Conservation (phyloP, 2,888 invertebrate genomes). For the Mesochorus sp. region DNA sequence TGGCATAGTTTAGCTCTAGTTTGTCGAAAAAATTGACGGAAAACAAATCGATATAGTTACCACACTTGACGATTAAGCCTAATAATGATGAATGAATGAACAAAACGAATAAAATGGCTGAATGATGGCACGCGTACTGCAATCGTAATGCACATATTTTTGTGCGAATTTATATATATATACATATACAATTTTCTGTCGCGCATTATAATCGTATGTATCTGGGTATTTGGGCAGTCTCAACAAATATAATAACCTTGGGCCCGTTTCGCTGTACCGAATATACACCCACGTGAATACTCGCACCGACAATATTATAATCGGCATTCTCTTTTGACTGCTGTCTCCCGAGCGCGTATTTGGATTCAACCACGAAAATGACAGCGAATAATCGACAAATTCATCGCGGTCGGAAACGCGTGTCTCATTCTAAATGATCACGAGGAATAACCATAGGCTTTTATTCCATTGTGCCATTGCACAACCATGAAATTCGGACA, state of each 20-base stretch:
- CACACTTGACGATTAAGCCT: background rate
- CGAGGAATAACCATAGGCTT: background rate
- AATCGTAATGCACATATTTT: constrained; percentile 33
- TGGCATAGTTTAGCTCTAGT: no score
- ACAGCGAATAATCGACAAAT: constrained; percentile 30
- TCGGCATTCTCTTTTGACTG: constrained; percentile 37
- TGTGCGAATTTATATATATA: no score
- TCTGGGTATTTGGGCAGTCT: constrained; percentile 77
- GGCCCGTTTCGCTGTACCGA: constrained; percentile 70
- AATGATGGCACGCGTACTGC: constrained; percentile 3
- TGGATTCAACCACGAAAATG: constrained; percentile 23
- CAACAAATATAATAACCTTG: constrained; percentile 76
- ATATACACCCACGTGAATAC: constrained; percentile 12
- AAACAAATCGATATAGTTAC: background rate
- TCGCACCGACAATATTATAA: constrained; percentile 3
- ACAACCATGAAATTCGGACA: constrained; percentile 1
- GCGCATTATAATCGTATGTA: constrained; percentile 75
- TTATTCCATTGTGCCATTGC: constrained; percentile 15
- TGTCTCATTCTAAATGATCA: constrained; percentile 12
- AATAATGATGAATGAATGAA: background rate
- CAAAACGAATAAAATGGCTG: constrained; percentile 7
- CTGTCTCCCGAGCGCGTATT: constrained; percentile 8
- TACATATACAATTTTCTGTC: constrained; percentile 14
- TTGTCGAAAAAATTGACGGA: background rate
- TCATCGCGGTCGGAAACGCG: constrained; percentile 4